Percentiles rank a stretch among this genome's conserved stretches.
phyloP scores from a whole-genome alignment of 2,113 vertebrate species.

The Burhinus oedicnemus region DNA sequence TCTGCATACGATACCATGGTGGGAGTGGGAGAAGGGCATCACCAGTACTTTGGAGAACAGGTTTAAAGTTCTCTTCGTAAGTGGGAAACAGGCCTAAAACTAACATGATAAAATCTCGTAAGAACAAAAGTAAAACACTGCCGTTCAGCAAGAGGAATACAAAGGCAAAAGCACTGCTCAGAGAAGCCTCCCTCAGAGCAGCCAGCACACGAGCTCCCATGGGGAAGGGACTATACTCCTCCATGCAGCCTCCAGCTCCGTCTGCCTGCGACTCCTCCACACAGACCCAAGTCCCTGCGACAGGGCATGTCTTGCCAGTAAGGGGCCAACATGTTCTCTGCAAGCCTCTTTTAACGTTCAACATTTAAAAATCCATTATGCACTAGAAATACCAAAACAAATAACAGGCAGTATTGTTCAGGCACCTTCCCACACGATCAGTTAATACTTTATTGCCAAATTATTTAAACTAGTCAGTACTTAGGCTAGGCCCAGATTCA shows the following conservation, averaged over 20 bases:
- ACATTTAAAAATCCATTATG: background rate
- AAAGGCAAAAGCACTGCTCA: background rate
- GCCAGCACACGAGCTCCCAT: background rate
- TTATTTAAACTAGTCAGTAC: background rate
- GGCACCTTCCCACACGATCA: background rate
- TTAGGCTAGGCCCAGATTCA: background rate
- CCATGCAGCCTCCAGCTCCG: background rate
- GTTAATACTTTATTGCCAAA: background rate
- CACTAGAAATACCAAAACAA: background rate
- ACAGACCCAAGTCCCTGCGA: background rate
- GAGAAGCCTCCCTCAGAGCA: background rate
- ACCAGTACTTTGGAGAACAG: background rate
- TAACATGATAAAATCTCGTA: background rate
- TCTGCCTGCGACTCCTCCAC: background rate
- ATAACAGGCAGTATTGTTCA: background rate
- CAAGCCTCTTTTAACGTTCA: background rate
- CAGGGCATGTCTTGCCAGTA: background rate
- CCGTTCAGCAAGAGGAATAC: background rate
- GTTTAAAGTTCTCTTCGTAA: background rate
- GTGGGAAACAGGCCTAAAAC: background rate
- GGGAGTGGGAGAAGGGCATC: background rate
- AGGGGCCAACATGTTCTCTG: background rate
- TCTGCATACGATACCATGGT: accelerated
- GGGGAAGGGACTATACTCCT: background rate
- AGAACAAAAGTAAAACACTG: background rate